phyloP scores from a whole-genome alignment of 1,140 invertebrate species.

The Ceratitis capitata region DNA sequence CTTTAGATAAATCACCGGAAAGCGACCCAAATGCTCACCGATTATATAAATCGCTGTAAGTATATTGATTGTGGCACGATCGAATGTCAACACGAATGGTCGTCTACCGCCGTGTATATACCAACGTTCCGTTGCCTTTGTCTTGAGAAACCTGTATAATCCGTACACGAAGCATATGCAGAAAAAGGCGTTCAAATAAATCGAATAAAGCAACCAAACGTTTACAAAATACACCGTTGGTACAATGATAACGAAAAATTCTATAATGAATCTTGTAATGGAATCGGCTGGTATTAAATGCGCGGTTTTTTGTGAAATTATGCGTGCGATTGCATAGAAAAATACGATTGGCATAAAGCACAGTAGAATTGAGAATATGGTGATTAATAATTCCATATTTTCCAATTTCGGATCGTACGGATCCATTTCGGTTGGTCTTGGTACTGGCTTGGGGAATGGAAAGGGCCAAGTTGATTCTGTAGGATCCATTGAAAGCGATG shows the following conservation, averaged over 20 bases:
- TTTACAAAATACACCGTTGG: slow-evolving; percentile 48
- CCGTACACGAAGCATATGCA: not conserved
- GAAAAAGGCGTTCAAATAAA: not conserved
- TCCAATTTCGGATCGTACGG: not conserved
- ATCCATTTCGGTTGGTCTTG: no score
- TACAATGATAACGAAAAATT: slow-evolving; percentile 47
- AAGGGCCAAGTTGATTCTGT: no score
- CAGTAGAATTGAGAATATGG: not conserved
- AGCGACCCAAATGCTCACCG: slow-evolving; percentile 90
- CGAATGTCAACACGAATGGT: slow-evolving; percentile 52
- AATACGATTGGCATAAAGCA: not conserved
- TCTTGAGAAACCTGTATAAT: not conserved
- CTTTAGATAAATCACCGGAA: slow-evolving; percentile 86
- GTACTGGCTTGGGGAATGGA: no score
- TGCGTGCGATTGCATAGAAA: not conserved
- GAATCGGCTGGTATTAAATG: not conserved
- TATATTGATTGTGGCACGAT: slow-evolving; percentile 77
- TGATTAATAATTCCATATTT: not conserved
- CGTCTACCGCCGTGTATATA: slow-evolving; percentile 45
- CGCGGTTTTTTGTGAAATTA: not conserved
- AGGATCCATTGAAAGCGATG: no score
- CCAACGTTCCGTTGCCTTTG: not conserved
- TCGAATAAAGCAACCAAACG: not conserved
- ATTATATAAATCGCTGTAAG: slow-evolving; percentile 86
- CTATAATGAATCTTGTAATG: not conserved